Evolutionary conservation across 2,888 invertebrate species (phyloP).

Genomic region (Rhingia rostrata): DNA sequence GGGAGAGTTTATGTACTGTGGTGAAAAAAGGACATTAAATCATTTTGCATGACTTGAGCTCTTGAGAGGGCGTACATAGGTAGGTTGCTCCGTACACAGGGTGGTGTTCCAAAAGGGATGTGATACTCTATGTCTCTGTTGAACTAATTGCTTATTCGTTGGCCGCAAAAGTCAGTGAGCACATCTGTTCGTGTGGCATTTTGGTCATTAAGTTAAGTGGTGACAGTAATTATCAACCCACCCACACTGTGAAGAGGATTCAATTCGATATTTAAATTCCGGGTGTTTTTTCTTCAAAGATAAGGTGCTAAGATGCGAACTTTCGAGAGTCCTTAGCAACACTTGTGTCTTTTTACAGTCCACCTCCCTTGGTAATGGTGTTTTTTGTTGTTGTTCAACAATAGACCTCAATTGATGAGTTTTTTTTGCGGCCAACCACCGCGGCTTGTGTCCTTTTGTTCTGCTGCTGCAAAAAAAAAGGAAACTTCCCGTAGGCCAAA

Average conservation of each 20-base stretch:
- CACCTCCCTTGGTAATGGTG: constrained; percentile 13
- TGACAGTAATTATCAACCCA: constrained; percentile 76
- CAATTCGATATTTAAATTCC: constrained; percentile 14
- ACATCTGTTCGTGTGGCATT: constrained; percentile 74
- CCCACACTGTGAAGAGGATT: constrained; percentile 51
- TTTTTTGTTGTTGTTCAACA: constrained; percentile 1
- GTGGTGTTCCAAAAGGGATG: not conserved
- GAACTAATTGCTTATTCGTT: constrained; percentile 61
- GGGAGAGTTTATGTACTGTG: constrained; percentile 1
- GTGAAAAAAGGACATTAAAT: constrained; percentile 70
- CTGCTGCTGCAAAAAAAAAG: constrained; percentile 15
- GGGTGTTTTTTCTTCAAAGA: constrained; percentile 1
- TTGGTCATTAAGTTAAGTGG: constrained; percentile 77
- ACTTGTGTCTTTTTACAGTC: constrained; percentile 28
- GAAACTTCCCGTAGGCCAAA: constrained; percentile 79
- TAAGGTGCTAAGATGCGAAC: constrained; percentile 36
- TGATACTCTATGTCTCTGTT: constrained; percentile 36
- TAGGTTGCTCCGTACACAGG: not conserved
- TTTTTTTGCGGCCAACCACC: constrained; percentile 36
- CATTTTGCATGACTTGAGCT: constrained; percentile 74
- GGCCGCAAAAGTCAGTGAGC: constrained; percentile 51
- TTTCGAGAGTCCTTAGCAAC: constrained; percentile 25
- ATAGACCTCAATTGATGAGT: constrained; percentile 62
- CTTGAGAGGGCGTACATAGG: constrained; percentile 4
- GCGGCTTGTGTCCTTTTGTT: constrained; percentile 65